Evolutionary conservation across 53 echinoderm and acorn worm genomes (phyloP), one percentile per base, ranked within the genome.

Genomic region (Holothuria scabra): DNA sequence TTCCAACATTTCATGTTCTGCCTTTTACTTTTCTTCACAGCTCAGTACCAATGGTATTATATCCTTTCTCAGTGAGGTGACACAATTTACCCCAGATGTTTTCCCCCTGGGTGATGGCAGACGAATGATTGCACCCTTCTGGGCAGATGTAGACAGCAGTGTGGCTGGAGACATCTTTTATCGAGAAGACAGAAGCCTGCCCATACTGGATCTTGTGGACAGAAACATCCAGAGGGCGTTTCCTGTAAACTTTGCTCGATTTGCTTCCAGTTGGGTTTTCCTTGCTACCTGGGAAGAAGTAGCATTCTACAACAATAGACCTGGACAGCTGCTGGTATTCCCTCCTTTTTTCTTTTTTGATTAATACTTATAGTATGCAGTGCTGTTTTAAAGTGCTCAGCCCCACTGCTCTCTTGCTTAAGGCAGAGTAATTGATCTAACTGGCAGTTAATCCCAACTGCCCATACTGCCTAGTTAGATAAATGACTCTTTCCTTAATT

Each of bases 21-120:
- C 10, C 14, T 28, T 28, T 76, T 55, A 8, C 22, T 55, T 46
- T 56, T 31, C 22, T 20, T 52, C 25, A 55, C 57, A 97, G 97
- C 89, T 97, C 11, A 97, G 92, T 69, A 92, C 90, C 28, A 97
- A 97, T 75, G 97, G 97, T 20, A 87, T 94, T 46, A 65, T 97
- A 67, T 97, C 97, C 13, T 97, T 97, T 61, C 75, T 92, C 34
- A 58, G 81, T 48, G 88, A 90, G 58, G 92, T 97, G 6, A 62
- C 62, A 70, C 75, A 92, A 68, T 97, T 88, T 88, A 94, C 90
- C 0, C 94, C 97, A 26, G 92, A 90, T 28, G 65, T 83, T 32
- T 97, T 97, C 76, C 97, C 97, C 0, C 60, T 97, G 19, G 90
- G 76, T 56, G 91, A 94, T 49, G 75, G 86, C 35, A 92, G 89